Base-by-base conservation (phyloP, 2,888 invertebrate species). In the Pedicia rivosa region DNA sequence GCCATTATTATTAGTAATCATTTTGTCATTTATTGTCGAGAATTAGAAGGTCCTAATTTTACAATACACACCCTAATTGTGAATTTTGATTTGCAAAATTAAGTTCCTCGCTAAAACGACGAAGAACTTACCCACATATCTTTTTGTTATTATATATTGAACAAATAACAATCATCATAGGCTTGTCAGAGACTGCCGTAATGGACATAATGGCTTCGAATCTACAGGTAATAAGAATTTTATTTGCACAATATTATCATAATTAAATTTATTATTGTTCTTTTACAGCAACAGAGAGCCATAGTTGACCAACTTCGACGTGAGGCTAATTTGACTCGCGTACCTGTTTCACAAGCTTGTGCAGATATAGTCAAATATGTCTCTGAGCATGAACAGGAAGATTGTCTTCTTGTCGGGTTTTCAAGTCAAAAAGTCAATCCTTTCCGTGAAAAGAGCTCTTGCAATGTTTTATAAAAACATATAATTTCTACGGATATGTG, bases 351-450 rank as follows among this genome's bases (percentile, higher is more conserved):
- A 22, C 79, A 80, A 49, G 91, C 90, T n/a, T 83, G 91, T 40
- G 78, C 82, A 45, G 84, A 92, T 50, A 87, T 94, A 49, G 81
- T 91, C 55, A 86, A 87, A 55, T 91, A 77, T 56, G 83, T 91
- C 45, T 72, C 75, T 29, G 90, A 91, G 50, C 90, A 92, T 53
- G 83, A 88, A 54, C 81, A 84, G 49, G 91, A 92, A 53, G 94
- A 94, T 63, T 91, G 83, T 52, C 72, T 94, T 33, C 70, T 94
- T 44, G 84, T 86, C 45, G 94, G 94, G 24, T 94, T 94, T 61
- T 81, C 87, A 44, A 87, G 83, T 48, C 91, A 91, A 58, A 87
- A 90, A 58, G 84, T 88, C 12, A 94, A 94, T 64, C 94, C 94
- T 19, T 94, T 90, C 68, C 77, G 90, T 46, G 91, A 91, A 63